Evolutionary conservation across 64 coral and sea anemone species (phyloP).

Genomic region (Montipora capricornis): DNA sequence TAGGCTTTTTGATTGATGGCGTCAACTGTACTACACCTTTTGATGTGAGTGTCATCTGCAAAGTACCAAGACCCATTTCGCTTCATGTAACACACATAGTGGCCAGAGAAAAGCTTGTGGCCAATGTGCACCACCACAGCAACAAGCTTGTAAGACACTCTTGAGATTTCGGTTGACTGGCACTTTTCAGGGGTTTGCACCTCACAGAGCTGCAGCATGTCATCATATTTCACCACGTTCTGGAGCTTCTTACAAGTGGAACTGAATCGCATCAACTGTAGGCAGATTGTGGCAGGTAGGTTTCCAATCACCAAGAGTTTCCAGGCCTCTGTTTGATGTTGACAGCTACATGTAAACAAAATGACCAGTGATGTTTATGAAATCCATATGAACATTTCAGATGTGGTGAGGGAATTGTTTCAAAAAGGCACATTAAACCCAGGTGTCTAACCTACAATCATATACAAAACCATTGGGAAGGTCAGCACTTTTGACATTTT

Average conservation of each 20-base stretch:
- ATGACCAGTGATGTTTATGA: neutral
- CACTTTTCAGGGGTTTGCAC: slow-evolving; percentile 6
- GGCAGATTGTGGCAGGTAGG: slow-evolving; percentile 34
- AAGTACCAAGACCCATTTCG: slow-evolving; percentile 64
- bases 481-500: neutral
- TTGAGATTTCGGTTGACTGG: neutral
- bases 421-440: neutral
- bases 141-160: slow-evolving; percentile 58
- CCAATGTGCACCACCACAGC: slow-evolving; percentile 59
- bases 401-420: neutral
- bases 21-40: slow-evolving; percentile 16
- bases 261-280: slow-evolving; percentile 64
- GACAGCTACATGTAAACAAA: slow-evolving; percentile 24
- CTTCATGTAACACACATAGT: slow-evolving; percentile 55
- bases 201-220: slow-evolving; percentile 15
- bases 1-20: slow-evolving; percentile 60
- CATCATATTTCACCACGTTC: slow-evolving; percentile 58
- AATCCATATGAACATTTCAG: neutral
- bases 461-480: neutral
- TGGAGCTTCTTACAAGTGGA: slow-evolving; percentile 50
- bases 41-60: slow-evolving; percentile 50
- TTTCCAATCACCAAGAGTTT: slow-evolving; percentile 62
- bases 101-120: slow-evolving; percentile 34
- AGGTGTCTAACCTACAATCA: neutral
- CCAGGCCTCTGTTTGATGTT: slow-evolving; percentile 57